Base-by-base conservation (phyloP, 64 coral and sea anemone genomes). In the Montipora sp. region DNA sequence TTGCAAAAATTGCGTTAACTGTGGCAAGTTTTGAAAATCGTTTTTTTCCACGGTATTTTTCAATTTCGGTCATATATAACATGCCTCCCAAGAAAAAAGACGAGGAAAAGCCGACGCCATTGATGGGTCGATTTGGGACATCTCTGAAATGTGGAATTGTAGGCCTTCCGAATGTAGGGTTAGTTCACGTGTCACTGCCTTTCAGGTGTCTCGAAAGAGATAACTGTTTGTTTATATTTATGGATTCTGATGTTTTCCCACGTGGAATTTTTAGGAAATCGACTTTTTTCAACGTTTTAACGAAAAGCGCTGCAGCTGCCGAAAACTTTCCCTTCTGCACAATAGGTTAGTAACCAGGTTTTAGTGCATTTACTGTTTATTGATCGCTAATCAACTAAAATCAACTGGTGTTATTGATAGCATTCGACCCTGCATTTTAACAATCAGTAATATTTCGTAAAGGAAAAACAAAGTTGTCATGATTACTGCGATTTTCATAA, bases 61-160 rank as follows among this genome's bases (percentile, higher is more conserved):
- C 79, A 75, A 45, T 73, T 74, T 96, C 95, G 70, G 59, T 89
- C 47, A 53, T 59, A 1, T 49, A 91, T 1, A 96, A 94, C 71
- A 99, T 99, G 98, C 98, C 98, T 16, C 98, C 98, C 6, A 99
- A 99, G 83, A 99, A 99, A 92, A 96, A 99, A 60, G 94, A 96
- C 78, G 94, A 91, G 55, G 92, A 92, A 13, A 96, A 99, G 63
- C 92, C 89, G 9, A 90, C 98, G 3, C 98, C 98, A 21, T 89
- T 99, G 53, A 96, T 99, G 91, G 98, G 98, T 5, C 87, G 98
- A 85, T 94, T 99, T 79, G 98, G 98, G 16, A 99, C 98, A 19
- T 99, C 98, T 12, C 59, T 99, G 4, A 99, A 94, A 75, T 99
- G 98, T 85, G 98, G 98, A 3, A 99, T 99, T 43, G 98, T 99